Percentiles rank a stretch among this genome's conserved stretches.
Conservation (phyloP, 2,888 invertebrate genomes). For the Sminthurinus aureus region DNA sequence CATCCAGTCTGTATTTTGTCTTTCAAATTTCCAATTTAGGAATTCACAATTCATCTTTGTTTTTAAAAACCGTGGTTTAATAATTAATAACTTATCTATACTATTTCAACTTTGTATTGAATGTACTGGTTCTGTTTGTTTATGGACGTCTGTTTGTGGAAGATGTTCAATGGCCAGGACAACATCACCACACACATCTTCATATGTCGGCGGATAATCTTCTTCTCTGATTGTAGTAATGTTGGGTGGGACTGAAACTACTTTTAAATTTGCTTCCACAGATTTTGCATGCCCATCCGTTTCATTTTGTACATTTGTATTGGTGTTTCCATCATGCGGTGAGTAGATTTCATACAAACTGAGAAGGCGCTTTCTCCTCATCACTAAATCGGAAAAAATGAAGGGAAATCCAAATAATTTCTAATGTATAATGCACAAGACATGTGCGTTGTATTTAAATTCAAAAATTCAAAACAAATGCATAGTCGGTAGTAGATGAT, state of each 20-base stretch:
- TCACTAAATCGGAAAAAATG: no score
- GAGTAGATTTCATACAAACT: slow-evolving; percentile 14
- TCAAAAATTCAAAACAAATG: neutral
- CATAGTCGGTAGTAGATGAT: neutral
- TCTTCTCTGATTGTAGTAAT: neutral
- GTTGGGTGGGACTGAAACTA: neutral
- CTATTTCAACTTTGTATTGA: no score
- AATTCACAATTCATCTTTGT: no score
- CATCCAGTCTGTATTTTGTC: no score
- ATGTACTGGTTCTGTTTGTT: no score
- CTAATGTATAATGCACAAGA: neutral
- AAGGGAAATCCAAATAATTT: no score
- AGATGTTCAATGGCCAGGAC: neutral
- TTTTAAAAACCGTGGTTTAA: no score
- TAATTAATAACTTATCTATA: no score
- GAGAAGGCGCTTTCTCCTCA: neutral
- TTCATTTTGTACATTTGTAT: neutral
- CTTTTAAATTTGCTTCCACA: neutral
- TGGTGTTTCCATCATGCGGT: neutral
- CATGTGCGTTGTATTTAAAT: neutral
- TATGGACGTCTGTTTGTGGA: no score
- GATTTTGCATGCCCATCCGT: neutral
- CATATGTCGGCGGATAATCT: neutral
- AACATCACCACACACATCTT: neutral
- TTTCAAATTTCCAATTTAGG: no score